Conservation (phyloP, 2,888 invertebrate species). For the Spatulosminthurus flaviceps region DNA sequence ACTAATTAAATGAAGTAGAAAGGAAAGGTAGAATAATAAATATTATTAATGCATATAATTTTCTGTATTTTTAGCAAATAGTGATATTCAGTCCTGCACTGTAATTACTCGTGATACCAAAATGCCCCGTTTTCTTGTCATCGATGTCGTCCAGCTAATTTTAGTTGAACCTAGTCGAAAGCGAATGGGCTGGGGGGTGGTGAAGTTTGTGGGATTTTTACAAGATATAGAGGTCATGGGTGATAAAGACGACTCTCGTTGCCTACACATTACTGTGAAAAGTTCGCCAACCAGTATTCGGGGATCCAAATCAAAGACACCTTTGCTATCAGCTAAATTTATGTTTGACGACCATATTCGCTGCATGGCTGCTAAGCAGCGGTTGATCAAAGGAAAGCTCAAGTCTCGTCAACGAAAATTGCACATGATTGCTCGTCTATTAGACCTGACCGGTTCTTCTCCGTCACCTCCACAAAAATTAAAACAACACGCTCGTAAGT, state of each 20-base stretch:
- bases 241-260: slow-evolving; percentile 95
- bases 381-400: slow-evolving; percentile 79
- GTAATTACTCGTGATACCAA: slow-evolving; percentile 90
- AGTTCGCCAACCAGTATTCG: slow-evolving; percentile 73
- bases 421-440: slow-evolving; percentile 89
- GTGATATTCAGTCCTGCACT: slow-evolving; percentile 95
- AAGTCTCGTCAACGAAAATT: slow-evolving; percentile 97
- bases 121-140: slow-evolving; percentile 93
- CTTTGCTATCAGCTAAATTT: slow-evolving; percentile 89
- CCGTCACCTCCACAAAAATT: slow-evolving; percentile 63
- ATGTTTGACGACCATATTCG: slow-evolving; percentile 98
- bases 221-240: slow-evolving; percentile 92
- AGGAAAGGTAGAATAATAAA: too few species aligned
- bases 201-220: slow-evolving; percentile 93
- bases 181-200: slow-evolving; percentile 96
- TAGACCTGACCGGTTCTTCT: slow-evolving; percentile 76
- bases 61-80: slow-evolving; percentile 96
- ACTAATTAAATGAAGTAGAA: too few species aligned
- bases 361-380: slow-evolving; percentile 99
- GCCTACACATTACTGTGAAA: slow-evolving; percentile 92
- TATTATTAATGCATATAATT: neutral
- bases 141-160: slow-evolving; percentile 93
- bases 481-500: slow-evolving; percentile 54
- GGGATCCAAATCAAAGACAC: slow-evolving; percentile 68
- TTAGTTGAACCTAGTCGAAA: slow-evolving; percentile 96